Conservation (phyloP, 2,888 invertebrate species). For the Bhutanitis thaidina region DNA sequence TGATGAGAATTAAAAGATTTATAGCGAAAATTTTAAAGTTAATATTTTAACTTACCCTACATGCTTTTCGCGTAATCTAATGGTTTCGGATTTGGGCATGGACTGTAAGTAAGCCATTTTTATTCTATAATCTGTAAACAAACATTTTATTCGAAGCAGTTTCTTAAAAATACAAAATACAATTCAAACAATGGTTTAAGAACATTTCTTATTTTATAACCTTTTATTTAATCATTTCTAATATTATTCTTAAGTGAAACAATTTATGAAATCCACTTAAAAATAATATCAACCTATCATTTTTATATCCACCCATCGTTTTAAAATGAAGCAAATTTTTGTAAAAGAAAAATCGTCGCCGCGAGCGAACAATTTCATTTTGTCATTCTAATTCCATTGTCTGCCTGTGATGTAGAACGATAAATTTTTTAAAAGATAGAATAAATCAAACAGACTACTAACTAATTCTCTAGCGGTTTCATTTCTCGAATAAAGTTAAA, state of each 20-base stretch:
- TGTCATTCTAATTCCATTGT: conserved; percentile 23
- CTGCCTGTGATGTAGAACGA: conserved; percentile 20
- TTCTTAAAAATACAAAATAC: not conserved
- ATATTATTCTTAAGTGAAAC: conserved; percentile 9
- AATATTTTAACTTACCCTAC: conserved; percentile 84
- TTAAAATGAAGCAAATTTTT: conserved; percentile 20
- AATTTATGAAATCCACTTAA: conserved; percentile 18
- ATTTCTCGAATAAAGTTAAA: conserved; percentile 21
- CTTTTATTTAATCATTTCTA: conserved; percentile 1
- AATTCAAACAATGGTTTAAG: not conserved
- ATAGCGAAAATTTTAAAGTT: not conserved
- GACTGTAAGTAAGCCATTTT: conserved; percentile 82
- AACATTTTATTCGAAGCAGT: not conserved
- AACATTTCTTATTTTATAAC: not conserved
- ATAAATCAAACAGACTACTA: conserved; percentile 23
- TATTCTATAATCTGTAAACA: conserved; percentile 35
- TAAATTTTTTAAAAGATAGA: conserved; percentile 21
- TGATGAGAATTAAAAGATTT: not conserved
- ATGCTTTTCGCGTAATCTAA: conserved; percentile 88
- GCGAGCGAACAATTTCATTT: conserved; percentile 21
- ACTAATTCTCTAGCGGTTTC: conserved; percentile 21
- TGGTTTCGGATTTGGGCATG: conserved; percentile 89
- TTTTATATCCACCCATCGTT: conserved; percentile 19
- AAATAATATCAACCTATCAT: conserved; percentile 18
- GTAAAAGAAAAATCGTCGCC: conserved; percentile 17